Conservation (phyloP, 2,113 vertebrate genomes). For the Thamnophis sirtalis region DNA sequence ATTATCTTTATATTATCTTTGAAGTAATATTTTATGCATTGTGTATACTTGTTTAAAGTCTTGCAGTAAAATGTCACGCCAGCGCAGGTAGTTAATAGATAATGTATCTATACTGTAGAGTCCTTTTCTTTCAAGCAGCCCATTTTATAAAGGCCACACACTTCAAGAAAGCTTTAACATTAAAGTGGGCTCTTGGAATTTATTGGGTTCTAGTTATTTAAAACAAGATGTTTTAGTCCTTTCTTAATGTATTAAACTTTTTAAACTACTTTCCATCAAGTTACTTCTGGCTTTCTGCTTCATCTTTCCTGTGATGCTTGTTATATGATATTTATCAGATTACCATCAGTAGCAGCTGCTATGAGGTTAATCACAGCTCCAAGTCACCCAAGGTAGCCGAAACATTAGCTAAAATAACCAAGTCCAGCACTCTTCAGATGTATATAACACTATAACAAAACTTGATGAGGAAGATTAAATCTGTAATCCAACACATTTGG, state of each 20-base stretch:
- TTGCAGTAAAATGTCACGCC: not conserved
- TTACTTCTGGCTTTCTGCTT: not conserved
- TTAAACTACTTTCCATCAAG: not conserved
- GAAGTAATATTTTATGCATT: not conserved
- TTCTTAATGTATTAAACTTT: not conserved
- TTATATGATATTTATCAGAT: not conserved
- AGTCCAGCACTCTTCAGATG: not conserved
- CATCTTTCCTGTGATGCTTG: not conserved
- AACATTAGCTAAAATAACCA: not conserved
- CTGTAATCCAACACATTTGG: not conserved
- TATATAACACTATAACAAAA: not conserved
- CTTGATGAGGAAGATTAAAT: not conserved
- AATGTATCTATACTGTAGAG: not conserved
- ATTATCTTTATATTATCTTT: not conserved
- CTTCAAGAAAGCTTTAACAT: not conserved
- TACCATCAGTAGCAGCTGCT: not conserved
- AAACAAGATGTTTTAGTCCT: slow-evolving; percentile 15
- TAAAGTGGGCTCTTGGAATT: not conserved
- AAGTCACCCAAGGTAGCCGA: not conserved
- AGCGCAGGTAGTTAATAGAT: not conserved
- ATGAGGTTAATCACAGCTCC: not conserved
- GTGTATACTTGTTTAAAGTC: not conserved
- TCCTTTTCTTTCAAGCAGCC: slow-evolving; percentile 14
- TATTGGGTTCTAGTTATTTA: slow-evolving; percentile 13
- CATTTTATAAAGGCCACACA: slow-evolving; percentile 10